A percentile compares a stretch with the other conserved stretches of the same genome.
These are phyloP conservation scores for Temnothorax unifasciatus DNA, from an alignment of 2,888 invertebrate genomes.

Conservation along the genomic window DNA sequence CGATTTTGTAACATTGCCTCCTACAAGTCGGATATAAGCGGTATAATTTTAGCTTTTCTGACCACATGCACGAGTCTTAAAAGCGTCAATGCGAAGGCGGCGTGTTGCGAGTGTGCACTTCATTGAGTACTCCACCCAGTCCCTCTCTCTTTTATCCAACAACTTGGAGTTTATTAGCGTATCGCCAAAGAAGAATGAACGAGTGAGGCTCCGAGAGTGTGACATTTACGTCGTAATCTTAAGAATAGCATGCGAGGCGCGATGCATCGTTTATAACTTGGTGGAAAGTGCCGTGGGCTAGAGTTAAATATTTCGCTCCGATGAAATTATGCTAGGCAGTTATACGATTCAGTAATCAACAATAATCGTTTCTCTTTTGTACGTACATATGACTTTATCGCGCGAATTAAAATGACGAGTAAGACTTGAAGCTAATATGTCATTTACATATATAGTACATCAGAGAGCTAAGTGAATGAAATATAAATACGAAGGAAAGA, in stretches of 20 bases:
- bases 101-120: conserved; percentile 32
- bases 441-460: neutral
- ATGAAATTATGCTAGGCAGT: conserved; percentile 13
- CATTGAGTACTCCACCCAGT: conserved; percentile 26
- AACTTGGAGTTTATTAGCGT: conserved; percentile 35
- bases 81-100: conserved; percentile 38
- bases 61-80: neutral
- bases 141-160: conserved; percentile 12
- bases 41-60: conserved; percentile 6
- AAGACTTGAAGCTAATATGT: neutral
- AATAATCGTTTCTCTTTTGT: neutral
- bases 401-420: neutral
- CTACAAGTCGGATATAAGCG: neutral
- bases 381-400: neutral
- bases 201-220: conserved; percentile 26
- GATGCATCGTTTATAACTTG: conserved; percentile 37
- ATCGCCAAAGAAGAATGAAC: conserved; percentile 46
- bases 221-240: conserved; percentile 52
- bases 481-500: neutral
- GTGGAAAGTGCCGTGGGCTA: conserved; percentile 26
- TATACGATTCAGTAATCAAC: conserved; percentile 32
- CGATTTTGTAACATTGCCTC: conserved; percentile 7
- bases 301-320: conserved; percentile 31
- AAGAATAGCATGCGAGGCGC: conserved; percentile 43
- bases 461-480: neutral